These are phyloP conservation scores for Drosophila algonquin DNA, from an alignment of 2,888 invertebrate species.

Conservation along the genomic window DNA sequence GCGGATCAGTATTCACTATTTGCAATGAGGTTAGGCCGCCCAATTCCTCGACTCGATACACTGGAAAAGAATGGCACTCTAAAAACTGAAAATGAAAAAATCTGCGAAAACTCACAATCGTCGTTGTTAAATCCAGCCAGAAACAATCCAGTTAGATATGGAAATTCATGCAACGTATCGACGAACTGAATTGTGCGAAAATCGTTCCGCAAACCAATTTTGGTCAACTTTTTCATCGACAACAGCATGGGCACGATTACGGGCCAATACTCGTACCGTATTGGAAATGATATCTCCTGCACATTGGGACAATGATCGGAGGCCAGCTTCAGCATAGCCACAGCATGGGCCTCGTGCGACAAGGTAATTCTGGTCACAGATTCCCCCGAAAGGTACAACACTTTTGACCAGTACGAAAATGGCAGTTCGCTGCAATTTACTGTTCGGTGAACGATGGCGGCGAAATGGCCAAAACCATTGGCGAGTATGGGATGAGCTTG, in stretches of 20 bases:
- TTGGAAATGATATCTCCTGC: not conserved
- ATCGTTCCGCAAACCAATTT: not conserved
- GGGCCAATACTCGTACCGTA: not conserved
- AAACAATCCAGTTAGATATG: fast-evolving
- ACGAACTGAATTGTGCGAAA: not conserved
- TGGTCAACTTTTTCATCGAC: not conserved
- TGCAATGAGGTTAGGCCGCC: not conserved
- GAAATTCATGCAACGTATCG: not conserved
- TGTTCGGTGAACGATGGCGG: not conserved
- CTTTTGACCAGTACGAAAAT: not conserved
- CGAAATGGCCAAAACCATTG: not conserved
- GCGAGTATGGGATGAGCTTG: not conserved
- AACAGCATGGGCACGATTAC: not conserved
- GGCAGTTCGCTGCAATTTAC: not conserved
- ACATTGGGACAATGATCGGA: not conserved
- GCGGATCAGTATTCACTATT: not conserved
- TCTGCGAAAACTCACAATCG: not conserved
- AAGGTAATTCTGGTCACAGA: not conserved
- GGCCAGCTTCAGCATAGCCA: not conserved
- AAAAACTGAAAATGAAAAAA: not conserved
- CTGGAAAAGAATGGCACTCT: not conserved
- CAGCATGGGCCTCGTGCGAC: not conserved
- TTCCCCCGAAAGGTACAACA: not conserved
- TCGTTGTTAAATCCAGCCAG: not conserved
- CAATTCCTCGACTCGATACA: not conserved